Conservation (phyloP, 2,888 invertebrate genomes). For the Platynereis dumerilii region DNA sequence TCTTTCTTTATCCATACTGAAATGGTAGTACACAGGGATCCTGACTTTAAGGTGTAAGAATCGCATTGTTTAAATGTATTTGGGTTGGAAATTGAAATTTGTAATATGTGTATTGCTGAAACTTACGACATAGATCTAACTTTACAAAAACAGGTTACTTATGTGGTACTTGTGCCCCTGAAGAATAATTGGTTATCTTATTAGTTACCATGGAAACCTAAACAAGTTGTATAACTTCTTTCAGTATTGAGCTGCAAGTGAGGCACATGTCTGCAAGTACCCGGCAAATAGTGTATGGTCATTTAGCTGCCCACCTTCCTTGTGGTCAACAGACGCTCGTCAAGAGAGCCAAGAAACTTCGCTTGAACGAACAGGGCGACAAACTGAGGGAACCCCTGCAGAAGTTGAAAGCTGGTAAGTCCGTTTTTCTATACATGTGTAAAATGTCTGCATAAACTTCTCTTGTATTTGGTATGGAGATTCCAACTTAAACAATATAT, state of each 20-base stretch:
- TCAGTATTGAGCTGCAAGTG: conserved; percentile 64
- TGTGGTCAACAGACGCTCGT: conserved; percentile 69
- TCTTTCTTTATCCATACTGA: too few species aligned
- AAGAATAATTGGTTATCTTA: conserved; percentile 10
- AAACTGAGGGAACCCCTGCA: conserved; percentile 65
- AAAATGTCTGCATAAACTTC: not conserved
- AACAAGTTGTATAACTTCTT: conserved; percentile 13
- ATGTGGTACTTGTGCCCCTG: not conserved
- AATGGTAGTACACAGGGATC: too few species aligned
- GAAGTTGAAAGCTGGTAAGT: conserved; percentile 65
- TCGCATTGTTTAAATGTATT: too few species aligned
- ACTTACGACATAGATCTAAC: too few species aligned
- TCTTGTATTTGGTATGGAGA: not conserved
- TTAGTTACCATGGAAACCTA: too few species aligned
- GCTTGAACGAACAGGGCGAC: conserved; percentile 66
- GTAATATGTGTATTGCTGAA: too few species aligned
- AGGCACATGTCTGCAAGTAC: conserved; percentile 47
- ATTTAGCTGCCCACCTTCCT: conserved; percentile 68
- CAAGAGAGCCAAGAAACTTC: conserved; percentile 69
- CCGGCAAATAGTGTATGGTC: conserved; percentile 65
- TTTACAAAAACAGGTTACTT: too few species aligned
- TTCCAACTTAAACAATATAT: too few species aligned
- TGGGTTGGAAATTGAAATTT: too few species aligned
- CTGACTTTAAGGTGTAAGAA: too few species aligned
- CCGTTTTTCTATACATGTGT: too few species aligned